phyloP scores from a whole-genome alignment of 2,888 invertebrate genomes.

The Morinoia aosen region DNA sequence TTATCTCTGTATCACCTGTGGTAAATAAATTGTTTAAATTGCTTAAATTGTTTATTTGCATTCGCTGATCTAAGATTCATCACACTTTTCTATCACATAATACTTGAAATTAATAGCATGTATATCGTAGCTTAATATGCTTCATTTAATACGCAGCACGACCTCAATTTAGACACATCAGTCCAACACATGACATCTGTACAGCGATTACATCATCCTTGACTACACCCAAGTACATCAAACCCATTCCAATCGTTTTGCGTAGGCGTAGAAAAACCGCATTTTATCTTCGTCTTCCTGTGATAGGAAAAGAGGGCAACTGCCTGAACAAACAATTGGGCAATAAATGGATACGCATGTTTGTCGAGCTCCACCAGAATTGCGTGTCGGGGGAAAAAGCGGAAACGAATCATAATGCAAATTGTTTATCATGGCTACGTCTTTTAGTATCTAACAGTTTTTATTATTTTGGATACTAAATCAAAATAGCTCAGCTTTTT shows the following conservation, averaged over 20 bases:
- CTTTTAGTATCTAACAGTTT: background rate
- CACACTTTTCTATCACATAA: no score
- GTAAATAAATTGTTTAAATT: no score
- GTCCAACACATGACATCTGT: background rate
- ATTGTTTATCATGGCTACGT: background rate
- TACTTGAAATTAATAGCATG: no score
- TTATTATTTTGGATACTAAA: background rate
- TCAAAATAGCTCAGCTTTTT: background rate
- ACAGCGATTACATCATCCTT: background rate
- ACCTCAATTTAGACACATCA: background rate
- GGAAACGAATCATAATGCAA: background rate
- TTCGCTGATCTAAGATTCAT: no score
- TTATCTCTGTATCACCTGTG: no score
- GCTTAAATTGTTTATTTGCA: no score
- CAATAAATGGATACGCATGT: background rate
- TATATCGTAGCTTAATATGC: no score
- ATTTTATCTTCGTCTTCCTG: background rate
- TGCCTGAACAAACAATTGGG: background rate
- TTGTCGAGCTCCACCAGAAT: background rate
- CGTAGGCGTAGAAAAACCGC: background rate
- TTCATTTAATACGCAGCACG: no score
- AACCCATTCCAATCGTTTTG: background rate
- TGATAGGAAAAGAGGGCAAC: background rate
- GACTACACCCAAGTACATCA: background rate
- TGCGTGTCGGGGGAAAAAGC: background rate